Base-by-base conservation (phyloP, 2,888 invertebrate genomes). In the Phyllotreta cruciferae region DNA sequence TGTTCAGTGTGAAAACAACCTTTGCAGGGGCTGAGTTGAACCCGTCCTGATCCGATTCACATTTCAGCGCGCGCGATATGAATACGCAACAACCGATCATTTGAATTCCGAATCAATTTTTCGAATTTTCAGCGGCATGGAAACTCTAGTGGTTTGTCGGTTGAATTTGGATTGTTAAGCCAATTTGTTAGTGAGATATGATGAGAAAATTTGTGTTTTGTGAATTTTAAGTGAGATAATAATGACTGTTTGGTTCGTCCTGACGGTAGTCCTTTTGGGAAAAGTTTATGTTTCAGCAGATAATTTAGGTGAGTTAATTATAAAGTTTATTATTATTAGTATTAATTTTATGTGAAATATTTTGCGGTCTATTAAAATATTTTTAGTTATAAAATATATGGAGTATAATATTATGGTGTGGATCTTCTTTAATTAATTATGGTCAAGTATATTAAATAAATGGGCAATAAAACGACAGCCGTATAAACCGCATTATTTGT, bases 231-330 rank as follows among this genome's bases (percentile, higher is more conserved):
- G 53, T 64, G 60, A 62, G 47, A 54, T 42, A 50, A 66, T 61
- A 57, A 66, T 64, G 66, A 64, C 64, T 64, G 54, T 56, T 44
- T 64, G 66, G 66, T 62, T 60, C 56, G 54, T 60, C 52, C 47
- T 64, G 50, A 52, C 56, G 38, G 41, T 62, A 35, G 49, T 62
- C 55, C 62, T 66, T 62, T 62, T 62, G 56, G 66, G 66, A 44
- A 56, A 56, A 54, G 56, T 64, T 60, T 64, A 56, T 47, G 64
- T 56, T 56, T 60, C 56, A 38, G 66, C 66, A 36, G 66, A 66
- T 50, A 66, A 66, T 64, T 64, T 66, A 64, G 66, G 66, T 66
- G 62, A 60, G 34, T 55, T 24, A 24, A 47, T 8, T 47, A 10
- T 41, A 41, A 38, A 38, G 9, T 41, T 5, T n/a, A 38, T 8